Evolutionary conservation across 2,113 vertebrate species (phyloP).

Genomic region (Cariama cristata): DNA sequence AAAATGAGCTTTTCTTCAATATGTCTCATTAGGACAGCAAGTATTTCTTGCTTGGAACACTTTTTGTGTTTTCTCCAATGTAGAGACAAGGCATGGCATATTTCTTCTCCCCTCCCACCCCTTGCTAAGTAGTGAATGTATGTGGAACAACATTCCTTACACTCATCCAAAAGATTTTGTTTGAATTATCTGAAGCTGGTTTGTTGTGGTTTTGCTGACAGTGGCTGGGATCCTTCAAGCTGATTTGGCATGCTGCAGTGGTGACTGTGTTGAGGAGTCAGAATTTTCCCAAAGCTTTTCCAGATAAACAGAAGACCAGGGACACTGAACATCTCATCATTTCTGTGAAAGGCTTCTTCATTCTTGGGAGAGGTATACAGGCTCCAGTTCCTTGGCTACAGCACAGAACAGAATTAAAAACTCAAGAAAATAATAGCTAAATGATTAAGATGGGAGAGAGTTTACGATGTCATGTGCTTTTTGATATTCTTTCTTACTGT

Average conservation of each 20-base stretch:
- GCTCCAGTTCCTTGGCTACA: background rate
- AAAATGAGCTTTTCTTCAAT: background rate
- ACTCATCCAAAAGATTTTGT: constrained; percentile 1
- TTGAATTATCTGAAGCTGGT: constrained; percentile 14
- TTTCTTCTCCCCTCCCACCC: background rate
- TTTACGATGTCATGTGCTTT: background rate
- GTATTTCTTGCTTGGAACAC: background rate
- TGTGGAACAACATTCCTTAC: background rate
- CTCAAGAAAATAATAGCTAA: background rate
- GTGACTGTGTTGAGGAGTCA: background rate
- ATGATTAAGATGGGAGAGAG: background rate
- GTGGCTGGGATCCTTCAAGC: constrained; percentile 43
- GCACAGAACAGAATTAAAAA: background rate
- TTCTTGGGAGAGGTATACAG: background rate
- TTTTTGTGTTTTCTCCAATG: background rate
- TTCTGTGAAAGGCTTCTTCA: background rate
- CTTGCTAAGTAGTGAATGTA: background rate
- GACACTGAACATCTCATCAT: background rate
- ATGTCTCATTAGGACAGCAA: background rate
- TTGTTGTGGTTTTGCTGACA: constrained; percentile 44
- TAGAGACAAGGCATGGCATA: background rate
- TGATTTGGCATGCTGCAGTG: constrained; percentile 20
- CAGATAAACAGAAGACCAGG: constrained; percentile 4
- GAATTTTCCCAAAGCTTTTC: constrained; percentile 45
- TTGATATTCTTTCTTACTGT: background rate